Evolutionary conservation across 2,797 vertebrate species (phyloP).

Genomic region (Enteromius argenteus): DNA sequence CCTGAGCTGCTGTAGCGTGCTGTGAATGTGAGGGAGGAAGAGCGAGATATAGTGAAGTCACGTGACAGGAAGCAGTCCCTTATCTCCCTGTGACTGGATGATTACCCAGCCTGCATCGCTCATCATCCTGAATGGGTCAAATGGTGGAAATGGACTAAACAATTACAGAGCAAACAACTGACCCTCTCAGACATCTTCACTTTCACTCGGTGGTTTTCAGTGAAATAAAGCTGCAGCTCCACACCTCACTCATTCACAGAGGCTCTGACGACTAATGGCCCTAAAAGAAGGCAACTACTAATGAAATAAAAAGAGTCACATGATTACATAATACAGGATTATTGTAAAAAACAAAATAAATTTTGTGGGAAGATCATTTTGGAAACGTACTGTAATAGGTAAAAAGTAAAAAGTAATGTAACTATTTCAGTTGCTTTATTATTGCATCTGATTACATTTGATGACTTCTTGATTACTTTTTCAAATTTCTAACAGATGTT

Average conservation of each 20-base stretch:
- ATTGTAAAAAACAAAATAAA: too few species aligned
- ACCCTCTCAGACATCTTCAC: neutral
- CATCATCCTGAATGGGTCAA: neutral
- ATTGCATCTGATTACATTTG: too few species aligned
- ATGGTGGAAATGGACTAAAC: neutral
- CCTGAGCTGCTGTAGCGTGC: neutral
- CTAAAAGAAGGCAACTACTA: neutral
- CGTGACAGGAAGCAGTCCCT: neutral
- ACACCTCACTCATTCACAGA: neutral
- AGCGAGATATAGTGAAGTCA: neutral
- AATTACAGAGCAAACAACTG: neutral
- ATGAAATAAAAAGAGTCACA: too few species aligned
- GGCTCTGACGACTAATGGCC: neutral
- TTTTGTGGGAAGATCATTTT: too few species aligned
- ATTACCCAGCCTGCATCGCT: neutral
- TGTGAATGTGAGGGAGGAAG: neutral
- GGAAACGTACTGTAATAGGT: too few species aligned
- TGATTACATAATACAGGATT: too few species aligned
- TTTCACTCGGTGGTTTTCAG: neutral
- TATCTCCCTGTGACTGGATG: neutral
- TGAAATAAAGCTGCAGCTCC: neutral
- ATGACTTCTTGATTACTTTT: too few species aligned
- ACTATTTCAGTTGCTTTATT: too few species aligned
- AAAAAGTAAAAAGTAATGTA: too few species aligned
- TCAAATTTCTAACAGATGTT: too few species aligned